These are phyloP conservation scores for Xiphydria camelus DNA, from an alignment of 2,888 invertebrate genomes.

Conservation along the genomic window DNA sequence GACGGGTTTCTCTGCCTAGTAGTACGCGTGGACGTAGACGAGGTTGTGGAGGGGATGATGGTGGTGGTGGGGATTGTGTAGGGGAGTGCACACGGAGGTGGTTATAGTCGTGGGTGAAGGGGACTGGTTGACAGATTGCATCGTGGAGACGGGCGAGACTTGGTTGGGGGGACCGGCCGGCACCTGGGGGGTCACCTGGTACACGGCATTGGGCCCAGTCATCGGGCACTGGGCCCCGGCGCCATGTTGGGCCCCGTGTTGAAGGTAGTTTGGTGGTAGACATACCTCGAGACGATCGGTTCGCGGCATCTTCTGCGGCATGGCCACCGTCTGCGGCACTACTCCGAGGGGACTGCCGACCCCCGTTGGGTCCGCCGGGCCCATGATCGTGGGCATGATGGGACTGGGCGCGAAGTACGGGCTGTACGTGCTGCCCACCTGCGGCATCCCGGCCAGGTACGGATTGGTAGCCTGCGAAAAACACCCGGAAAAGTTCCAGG, in stretches of 20 bases:
- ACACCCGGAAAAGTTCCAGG: slow-evolving; percentile 40
- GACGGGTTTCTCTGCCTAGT: too few species aligned
- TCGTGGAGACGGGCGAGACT: slow-evolving; percentile 57
- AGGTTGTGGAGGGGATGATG: slow-evolving; percentile 53
- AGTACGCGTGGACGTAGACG: slow-evolving; percentile 56
- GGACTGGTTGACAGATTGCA: slow-evolving; percentile 55
- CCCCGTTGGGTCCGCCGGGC: slow-evolving; percentile 76
- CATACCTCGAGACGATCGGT: slow-evolving; percentile 96
- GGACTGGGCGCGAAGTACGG: slow-evolving; percentile 88
- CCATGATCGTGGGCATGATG: slow-evolving; percentile 87
- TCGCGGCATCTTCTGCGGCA: slow-evolving; percentile 91
- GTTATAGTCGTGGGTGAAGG: slow-evolving; percentile 49
- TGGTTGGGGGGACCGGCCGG: slow-evolving; percentile 55
- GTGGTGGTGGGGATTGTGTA: slow-evolving; percentile 49
- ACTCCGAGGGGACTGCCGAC: slow-evolving; percentile 82
- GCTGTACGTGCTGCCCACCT: slow-evolving; percentile 86
- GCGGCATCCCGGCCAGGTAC: slow-evolving; percentile 88
- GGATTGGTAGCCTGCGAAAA: slow-evolving; percentile 81
- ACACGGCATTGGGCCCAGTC: slow-evolving; percentile 47
- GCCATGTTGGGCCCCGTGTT: slow-evolving; percentile 51
- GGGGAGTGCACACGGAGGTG: slow-evolving; percentile 45
- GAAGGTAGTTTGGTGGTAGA: slow-evolving; percentile 56
- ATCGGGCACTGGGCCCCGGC: slow-evolving; percentile 51
- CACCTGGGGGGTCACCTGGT: slow-evolving; percentile 38
- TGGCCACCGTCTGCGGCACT: slow-evolving; percentile 82